Evolutionary conservation across 2,113 vertebrate genomes (phyloP), one percentile per base, ranked within the genome.

Genomic region (Nerophis ophidion): DNA sequence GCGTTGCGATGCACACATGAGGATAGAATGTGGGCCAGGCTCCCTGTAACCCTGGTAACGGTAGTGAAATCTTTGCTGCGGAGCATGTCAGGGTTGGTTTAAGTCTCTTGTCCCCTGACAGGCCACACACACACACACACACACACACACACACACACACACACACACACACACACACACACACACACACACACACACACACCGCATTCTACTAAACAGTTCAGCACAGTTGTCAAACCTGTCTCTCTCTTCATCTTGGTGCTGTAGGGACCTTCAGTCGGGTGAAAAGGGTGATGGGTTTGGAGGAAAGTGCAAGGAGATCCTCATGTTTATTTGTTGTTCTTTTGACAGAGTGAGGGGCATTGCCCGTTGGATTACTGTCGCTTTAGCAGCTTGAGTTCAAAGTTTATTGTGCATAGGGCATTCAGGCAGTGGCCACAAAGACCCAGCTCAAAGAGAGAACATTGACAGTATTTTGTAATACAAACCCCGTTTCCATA

Each of bases 41-140:
- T 90, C 77, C 80, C 33, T 69, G 92, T 93, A 90, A 89, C 91
- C 90, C 86, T 89, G 92, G 93, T 81, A 90, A 93, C 90, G 1
- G 68, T 68, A 81, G 84, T 80, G 71, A 82, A 82, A 84, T 75
- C 83, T 84, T 81, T 85, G 80, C 87, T 80, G 83, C 9, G 52
- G 79, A 87, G 89, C 87, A 79, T 84, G 88, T 91, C 85, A 81
- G 80, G 75, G 85, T 88, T 89, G 87, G 87, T 85, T 89, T 79
- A 83, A 87, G 71, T 75, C 80, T 78, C 80, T 54, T 61, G 57
- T 67, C 88, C 80, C 79, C 81, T 79, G 80, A 76, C 83, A 71
- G 73, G 79, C 75, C 52, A 70, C 87, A 86, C 88, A 87, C 79
- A 83, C 80, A 77, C 85, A 88, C 81, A 86, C 78, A 81, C 81